Percentiles rank a stretch among this genome's conserved stretches.
These are phyloP conservation scores for Tigriopus californicus DNA, from an alignment of 2,888 invertebrate genomes.

Conservation along the genomic window DNA sequence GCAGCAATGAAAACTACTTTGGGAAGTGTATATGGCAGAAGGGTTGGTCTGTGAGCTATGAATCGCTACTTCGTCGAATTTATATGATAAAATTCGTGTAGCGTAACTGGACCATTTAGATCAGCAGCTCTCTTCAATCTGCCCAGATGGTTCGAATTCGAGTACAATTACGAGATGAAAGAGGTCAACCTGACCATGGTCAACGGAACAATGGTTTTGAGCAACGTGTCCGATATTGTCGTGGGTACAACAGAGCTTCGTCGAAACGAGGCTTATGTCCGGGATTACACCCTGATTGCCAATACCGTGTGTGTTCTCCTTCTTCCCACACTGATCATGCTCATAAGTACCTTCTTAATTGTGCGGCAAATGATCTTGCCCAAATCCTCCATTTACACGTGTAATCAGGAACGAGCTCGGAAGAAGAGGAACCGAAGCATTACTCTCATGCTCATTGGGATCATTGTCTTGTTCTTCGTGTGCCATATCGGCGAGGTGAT, in stretches of 20 bases:
- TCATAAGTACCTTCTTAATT: background rate
- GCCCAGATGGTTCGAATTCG: slow-evolving; percentile 5
- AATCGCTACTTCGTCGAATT: no score
- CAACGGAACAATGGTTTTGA: background rate
- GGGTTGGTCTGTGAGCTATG: no score
- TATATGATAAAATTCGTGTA: no score
- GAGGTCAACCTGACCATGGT: background rate
- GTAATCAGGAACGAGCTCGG: slow-evolving; percentile 1
- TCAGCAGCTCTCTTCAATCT: background rate
- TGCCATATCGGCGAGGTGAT: slow-evolving; percentile 6
- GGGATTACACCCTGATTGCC: slow-evolving; percentile 1
- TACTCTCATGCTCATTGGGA: slow-evolving; percentile 7
- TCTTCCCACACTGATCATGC: slow-evolving; percentile 1
- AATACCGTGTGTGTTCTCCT: background rate
- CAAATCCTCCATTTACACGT: background rate
- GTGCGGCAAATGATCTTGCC: background rate
- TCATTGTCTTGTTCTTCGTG: background rate
- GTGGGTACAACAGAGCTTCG: background rate
- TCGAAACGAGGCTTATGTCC: slow-evolving; percentile 1
- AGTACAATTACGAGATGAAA: background rate
- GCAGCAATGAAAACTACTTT: no score
- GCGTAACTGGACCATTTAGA: no score
- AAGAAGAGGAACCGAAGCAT: slow-evolving; percentile 1
- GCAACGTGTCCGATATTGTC: background rate
- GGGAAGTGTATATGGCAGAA: no score